Evolutionary conservation across 2,888 invertebrate species (phyloP).

Genomic region (Phyto melanocephala): DNA sequence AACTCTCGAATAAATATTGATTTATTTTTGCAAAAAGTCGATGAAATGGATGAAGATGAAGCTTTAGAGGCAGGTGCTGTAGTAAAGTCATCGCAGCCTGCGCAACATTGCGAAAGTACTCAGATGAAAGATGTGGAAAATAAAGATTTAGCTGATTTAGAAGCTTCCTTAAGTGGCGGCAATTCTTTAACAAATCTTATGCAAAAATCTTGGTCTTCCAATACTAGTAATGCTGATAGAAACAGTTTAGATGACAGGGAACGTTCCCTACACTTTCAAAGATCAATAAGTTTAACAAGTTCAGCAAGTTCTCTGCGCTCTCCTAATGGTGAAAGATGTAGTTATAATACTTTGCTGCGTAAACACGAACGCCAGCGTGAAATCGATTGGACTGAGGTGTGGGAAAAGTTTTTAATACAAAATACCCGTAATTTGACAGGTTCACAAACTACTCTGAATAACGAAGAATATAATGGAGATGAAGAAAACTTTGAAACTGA

Average conservation of each 20-base stretch:
- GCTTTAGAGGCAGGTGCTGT: constrained; percentile 55
- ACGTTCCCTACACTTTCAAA: constrained; percentile 66
- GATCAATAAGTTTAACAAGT: constrained; percentile 76
- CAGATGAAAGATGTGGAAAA: not conserved
- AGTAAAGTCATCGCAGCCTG: not conserved
- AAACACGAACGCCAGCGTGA: constrained; percentile 76
- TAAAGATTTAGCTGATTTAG: constrained; percentile 29
- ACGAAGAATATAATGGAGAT: constrained; percentile 26
- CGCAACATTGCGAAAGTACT: constrained; percentile 22
- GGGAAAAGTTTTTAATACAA: constrained; percentile 76
- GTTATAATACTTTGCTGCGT: constrained; percentile 76
- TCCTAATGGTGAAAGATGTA: constrained; percentile 73
- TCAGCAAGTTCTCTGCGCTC: constrained; percentile 72
- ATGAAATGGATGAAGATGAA: constrained; percentile 79
- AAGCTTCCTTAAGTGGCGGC: constrained; percentile 67
- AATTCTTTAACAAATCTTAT: constrained; percentile 75
- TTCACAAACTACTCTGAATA: constrained; percentile 49
- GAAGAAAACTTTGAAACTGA: constrained; percentile 76
- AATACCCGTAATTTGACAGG: constrained; percentile 43
- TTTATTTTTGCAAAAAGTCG: constrained; percentile 77
- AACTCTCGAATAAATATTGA: constrained; percentile 75
- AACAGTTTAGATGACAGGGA: constrained; percentile 39
- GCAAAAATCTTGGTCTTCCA: constrained; percentile 77
- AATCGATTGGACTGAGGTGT: constrained; percentile 81
- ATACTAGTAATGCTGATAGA: constrained; percentile 65